Conservation (phyloP, 2,888 invertebrate species). For the Macrosiphum euphorbiae region DNA sequence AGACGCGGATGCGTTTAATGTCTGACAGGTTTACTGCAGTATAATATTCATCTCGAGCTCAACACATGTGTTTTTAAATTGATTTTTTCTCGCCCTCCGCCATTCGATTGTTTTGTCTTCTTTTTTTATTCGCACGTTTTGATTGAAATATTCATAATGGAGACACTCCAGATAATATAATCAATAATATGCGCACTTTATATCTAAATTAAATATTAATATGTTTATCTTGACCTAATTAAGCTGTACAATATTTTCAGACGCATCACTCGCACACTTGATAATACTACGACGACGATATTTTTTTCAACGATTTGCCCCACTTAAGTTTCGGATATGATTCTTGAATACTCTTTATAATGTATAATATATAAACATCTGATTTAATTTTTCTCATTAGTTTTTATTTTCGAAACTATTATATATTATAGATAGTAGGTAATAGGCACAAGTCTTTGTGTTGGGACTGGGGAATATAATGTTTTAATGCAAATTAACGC, state of each 20-base stretch:
- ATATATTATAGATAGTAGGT: too few relatives aligned
- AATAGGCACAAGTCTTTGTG: not conserved
- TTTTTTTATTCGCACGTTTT: not conserved
- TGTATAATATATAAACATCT: not conserved
- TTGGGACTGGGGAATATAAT: not conserved
- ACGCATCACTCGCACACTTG: not conserved
- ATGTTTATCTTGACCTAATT: not conserved
- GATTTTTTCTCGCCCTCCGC: not conserved
- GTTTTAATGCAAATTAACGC: not conserved
- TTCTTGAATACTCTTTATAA: not conserved
- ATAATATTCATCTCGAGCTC: not conserved
- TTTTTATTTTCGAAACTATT: not conserved
- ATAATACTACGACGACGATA: not conserved
- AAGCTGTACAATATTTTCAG: not conserved
- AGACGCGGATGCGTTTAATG: not conserved
- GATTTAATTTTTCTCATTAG: not conserved
- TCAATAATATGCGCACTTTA: not conserved
- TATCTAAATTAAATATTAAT: not conserved
- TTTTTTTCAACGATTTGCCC: not conserved
- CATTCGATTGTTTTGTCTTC: not conserved
- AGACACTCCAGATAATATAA: not conserved
- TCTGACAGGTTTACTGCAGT: not conserved
- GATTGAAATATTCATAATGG: not conserved
- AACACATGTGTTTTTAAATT: not conserved
- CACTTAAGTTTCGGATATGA: not conserved